Evolutionary conservation across 2,113 vertebrate species (phyloP).

Genomic region (Mesembrinibis cayennensis): DNA sequence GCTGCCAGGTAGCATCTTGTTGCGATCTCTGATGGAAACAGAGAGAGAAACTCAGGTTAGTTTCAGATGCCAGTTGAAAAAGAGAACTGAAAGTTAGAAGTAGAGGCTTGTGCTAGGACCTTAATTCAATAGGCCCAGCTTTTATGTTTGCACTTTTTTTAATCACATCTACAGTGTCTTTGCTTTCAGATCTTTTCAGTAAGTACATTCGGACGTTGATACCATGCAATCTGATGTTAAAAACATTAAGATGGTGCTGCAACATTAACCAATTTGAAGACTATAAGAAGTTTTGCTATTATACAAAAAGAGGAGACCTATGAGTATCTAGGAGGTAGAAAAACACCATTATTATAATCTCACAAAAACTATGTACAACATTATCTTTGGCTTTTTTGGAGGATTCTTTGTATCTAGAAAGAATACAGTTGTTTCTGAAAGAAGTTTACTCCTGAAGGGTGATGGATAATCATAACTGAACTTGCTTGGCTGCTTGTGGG

Average conservation of each 20-base stretch:
- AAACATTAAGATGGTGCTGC: not conserved
- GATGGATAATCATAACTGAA: not conserved
- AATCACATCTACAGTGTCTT: not conserved
- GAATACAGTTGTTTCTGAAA: conserved; percentile 17
- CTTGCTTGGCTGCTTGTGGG: not conserved
- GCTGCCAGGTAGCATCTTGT: not conserved
- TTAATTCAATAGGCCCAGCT: not conserved
- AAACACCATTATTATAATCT: not conserved
- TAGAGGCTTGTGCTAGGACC: not conserved
- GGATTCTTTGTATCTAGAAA: not conserved
- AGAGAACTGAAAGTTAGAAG: not conserved
- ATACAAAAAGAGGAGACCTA: not conserved
- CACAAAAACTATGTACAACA: not conserved
- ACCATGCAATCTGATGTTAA: not conserved
- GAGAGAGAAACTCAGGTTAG: not conserved
- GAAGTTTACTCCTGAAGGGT: not conserved
- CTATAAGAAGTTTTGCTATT: not conserved
- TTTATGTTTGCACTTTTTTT: not conserved
- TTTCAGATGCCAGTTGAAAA: not conserved
- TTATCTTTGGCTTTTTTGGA: not conserved
- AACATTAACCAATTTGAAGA: not conserved
- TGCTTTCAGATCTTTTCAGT: not conserved
- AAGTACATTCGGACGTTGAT: not conserved
- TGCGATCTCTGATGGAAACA: not conserved
- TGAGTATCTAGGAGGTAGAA: not conserved